Evolutionary conservation across 92 coral and sea anemone genomes (phyloP).

Genomic region (Hydrozoanthus gracilis): DNA sequence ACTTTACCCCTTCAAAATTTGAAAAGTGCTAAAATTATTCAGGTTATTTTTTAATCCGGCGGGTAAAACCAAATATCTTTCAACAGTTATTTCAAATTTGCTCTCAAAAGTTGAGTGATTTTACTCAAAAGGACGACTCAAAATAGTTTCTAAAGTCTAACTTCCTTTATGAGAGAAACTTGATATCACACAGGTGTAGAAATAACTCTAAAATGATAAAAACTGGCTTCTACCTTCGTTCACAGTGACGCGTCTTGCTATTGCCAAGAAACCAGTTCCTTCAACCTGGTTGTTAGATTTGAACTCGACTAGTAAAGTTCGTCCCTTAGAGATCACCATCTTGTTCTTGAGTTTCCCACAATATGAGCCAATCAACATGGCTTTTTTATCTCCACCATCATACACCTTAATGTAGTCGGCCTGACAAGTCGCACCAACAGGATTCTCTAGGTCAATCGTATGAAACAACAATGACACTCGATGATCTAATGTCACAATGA

Average conservation of each 20-base stretch:
- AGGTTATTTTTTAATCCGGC: too few species aligned
- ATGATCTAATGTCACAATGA: not conserved
- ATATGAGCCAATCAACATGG: not conserved
- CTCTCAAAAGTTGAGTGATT: too few species aligned
- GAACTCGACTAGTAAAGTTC: conserved; percentile 1
- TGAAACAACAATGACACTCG: conserved; percentile 4
- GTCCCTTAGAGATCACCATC: not conserved
- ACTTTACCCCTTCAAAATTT: too few species aligned
- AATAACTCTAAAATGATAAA: not conserved
- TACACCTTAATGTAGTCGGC: not conserved
- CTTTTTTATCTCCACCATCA: not conserved
- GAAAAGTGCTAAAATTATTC: too few species aligned
- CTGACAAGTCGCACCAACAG: not conserved
- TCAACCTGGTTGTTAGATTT: not conserved
- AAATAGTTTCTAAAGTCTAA: not conserved
- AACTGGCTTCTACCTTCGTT: not conserved
- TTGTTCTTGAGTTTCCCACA: conserved; percentile 11
- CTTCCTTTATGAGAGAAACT: not conserved
- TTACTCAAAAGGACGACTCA: too few species aligned
- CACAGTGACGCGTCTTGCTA: not conserved
- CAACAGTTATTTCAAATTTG: too few species aligned
- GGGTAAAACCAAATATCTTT: too few species aligned
- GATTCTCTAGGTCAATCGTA: conserved; percentile 7
- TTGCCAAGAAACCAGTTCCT: conserved; percentile 6
- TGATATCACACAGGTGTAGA: not conserved